phyloP scores from a whole-genome alignment of 1,140 invertebrate genomes.

The Drosophila dunni region DNA sequence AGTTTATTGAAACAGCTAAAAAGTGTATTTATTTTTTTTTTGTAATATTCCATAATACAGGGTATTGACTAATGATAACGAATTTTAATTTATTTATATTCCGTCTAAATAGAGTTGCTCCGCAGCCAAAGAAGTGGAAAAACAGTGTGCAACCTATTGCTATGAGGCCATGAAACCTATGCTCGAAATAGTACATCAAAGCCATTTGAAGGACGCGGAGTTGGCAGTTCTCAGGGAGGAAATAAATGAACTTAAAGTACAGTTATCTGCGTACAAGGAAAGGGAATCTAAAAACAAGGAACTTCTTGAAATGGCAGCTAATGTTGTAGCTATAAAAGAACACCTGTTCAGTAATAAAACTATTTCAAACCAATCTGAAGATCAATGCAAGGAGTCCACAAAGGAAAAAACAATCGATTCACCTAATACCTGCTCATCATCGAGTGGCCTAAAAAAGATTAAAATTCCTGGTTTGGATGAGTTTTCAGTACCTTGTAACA shows the following conservation, averaged over 20 bases:
- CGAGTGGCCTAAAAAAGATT: background rate
- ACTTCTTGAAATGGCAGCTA: background rate
- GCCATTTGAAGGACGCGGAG: background rate
- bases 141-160: conserved; percentile 5
- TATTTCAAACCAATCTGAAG: background rate
- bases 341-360: background rate
- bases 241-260: background rate
- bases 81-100: background rate
- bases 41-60: background rate
- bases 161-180: conserved; percentile 11
- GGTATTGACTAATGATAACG: background rate
- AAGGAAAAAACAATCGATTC: background rate
- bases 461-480: background rate
- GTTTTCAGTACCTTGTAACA: background rate
- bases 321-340: background rate
- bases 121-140: background rate
- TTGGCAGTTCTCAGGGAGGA: background rate
- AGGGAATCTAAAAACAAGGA: background rate
- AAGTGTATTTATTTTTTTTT: no score
- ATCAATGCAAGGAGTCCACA: background rate
- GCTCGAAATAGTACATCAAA: background rate
- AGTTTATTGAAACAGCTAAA: no score
- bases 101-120: background rate
- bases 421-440: background rate
- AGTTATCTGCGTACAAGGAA: conserved; percentile 2